phyloP scores from a whole-genome alignment of 2,797 vertebrate genomes.

The Uromys caudimaculatus region DNA sequence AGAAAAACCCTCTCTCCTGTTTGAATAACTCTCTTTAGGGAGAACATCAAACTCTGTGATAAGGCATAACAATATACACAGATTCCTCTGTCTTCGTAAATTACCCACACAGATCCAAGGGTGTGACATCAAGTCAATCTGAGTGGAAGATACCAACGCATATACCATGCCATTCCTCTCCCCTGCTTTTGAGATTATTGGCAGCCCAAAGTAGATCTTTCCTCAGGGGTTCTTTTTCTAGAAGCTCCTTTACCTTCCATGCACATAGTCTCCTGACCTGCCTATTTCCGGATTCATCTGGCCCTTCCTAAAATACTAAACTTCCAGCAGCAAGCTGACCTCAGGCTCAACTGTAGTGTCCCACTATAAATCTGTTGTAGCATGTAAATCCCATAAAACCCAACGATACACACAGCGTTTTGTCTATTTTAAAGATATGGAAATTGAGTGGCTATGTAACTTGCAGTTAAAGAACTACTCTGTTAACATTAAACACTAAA shows the following conservation, averaged over 20 bases:
- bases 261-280: neutral
- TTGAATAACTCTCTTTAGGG: neutral
- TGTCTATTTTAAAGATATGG: conserved; percentile 34
- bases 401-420: neutral
- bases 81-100: neutral
- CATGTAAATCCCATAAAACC: conserved; percentile 12
- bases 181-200: neutral
- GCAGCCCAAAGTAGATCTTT: neutral
- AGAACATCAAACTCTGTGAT: neutral
- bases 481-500: conserved; percentile 49
- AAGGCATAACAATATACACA: neutral
- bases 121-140: neutral
- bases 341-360: neutral
- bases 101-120: neutral
- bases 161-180: neutral
- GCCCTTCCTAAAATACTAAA: neutral
- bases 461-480: conserved; percentile 36
- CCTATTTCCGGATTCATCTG: neutral
- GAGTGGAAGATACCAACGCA: neutral
- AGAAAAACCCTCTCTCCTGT: neutral
- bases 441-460: conserved; percentile 41
- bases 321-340: neutral
- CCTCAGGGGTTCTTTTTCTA: neutral
- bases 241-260: neutral
- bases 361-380: neutral